Conservation (phyloP, 2,888 invertebrate genomes). For the Margaritifera margaritifera region DNA sequence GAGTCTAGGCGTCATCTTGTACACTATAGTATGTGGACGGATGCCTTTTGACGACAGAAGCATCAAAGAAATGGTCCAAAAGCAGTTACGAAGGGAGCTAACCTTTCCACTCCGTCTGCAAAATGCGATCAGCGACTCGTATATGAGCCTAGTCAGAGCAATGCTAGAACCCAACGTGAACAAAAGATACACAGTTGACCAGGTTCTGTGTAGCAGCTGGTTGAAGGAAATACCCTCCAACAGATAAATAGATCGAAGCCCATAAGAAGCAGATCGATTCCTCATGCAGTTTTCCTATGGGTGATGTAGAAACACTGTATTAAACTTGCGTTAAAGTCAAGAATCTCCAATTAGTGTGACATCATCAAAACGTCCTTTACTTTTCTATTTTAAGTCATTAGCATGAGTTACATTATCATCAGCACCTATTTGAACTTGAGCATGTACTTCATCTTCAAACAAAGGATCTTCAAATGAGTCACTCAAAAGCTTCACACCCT, state of each 20-base stretch:
- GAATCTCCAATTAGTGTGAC: too few species aligned
- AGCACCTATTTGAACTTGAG: too few species aligned
- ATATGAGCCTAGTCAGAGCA: slow-evolving; percentile 83
- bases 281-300: too few species aligned
- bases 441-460: too few species aligned
- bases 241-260: not conserved
- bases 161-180: slow-evolving; percentile 89
- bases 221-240: slow-evolving; percentile 17
- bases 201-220: slow-evolving; percentile 49
- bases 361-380: too few species aligned
- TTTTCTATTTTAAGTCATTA: too few species aligned
- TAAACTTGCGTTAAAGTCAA: too few species aligned
- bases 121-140: slow-evolving; percentile 72
- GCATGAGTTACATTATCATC: too few species aligned
- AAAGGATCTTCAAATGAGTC: too few species aligned
- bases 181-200: slow-evolving; percentile 80
- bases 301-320: too few species aligned
- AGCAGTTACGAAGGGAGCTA: slow-evolving; percentile 76
- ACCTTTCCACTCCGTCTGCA: slow-evolving; percentile 77
- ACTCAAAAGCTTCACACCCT: too few species aligned
- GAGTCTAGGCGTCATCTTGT: slow-evolving; percentile 83
- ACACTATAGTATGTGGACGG: slow-evolving; percentile 86
- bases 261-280: too few species aligned
- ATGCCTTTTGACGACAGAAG: slow-evolving; percentile 87
- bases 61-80: slow-evolving; percentile 83